phyloP scores from a whole-genome alignment of 1,140 invertebrate species.

The Drosophila parabipectinata region DNA sequence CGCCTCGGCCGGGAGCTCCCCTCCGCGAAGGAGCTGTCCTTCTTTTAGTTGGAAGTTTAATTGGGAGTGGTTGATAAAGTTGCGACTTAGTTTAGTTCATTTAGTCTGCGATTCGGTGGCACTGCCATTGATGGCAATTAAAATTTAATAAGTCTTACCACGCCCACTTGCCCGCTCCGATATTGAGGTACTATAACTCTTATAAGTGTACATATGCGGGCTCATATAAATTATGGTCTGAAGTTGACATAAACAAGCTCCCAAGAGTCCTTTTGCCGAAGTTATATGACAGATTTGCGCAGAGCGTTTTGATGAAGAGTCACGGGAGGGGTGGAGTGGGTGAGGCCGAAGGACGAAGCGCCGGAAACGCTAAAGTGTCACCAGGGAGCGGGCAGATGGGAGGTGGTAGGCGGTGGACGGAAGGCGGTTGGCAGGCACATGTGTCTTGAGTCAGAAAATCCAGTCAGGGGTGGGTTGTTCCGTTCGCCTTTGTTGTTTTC shows the following conservation, averaged over 20 bases:
- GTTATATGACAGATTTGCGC: constrained; percentile 83
- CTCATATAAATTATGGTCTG: constrained; percentile 79
- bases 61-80: constrained; percentile 76
- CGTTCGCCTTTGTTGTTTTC: constrained; percentile 58
- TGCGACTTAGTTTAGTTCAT: constrained; percentile 78
- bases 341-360: constrained; percentile 9
- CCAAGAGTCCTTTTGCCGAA: constrained; percentile 80
- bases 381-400: constrained; percentile 55
- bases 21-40: constrained; percentile 1
- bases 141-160: constrained; percentile 66
- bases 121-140: constrained; percentile 55
- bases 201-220: constrained; percentile 59
- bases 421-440: constrained; percentile 49
- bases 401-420: constrained; percentile 17
- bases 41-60: constrained; percentile 49
- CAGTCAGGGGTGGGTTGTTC: constrained; percentile 9
- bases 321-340: constrained; percentile 2
- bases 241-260: constrained; percentile 83
- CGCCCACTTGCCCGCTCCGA: constrained; percentile 28
- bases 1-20: not conserved
- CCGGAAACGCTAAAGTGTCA: constrained; percentile 72
- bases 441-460: constrained; percentile 47
- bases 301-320: constrained; percentile 74
- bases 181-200: not conserved
- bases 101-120: constrained; percentile 47